Percentiles rank a stretch among this genome's conserved stretches.
Evolutionary conservation across 2,113 vertebrate species (phyloP).

Genomic region (Xiphophorus couchianus): DNA sequence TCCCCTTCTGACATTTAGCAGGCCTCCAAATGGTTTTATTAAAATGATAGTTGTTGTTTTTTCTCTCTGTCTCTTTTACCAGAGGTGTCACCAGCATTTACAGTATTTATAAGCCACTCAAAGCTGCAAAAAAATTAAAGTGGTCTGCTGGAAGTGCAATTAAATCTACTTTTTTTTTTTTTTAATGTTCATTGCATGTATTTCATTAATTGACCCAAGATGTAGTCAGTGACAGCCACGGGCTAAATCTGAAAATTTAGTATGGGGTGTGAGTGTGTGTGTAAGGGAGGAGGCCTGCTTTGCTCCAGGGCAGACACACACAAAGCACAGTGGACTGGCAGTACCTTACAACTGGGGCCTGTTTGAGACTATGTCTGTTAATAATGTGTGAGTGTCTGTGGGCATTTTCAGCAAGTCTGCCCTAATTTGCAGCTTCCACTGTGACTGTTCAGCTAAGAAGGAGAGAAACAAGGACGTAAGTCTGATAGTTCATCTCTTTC

Average conservation of each 20-base stretch:
- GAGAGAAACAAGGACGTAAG: conserved; percentile 12
- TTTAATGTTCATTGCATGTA: conserved; percentile 16
- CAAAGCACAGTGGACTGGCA: conserved; percentile 47
- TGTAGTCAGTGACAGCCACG: background rate
- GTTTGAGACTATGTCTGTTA: conserved; percentile 36
- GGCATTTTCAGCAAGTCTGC: conserved; percentile 10
- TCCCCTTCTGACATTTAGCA: conserved; percentile 42
- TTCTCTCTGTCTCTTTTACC: background rate
- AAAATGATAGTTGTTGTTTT: conserved; percentile 7
- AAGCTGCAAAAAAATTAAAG: background rate
- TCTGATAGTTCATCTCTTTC: background rate
- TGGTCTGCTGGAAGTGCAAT: conserved; percentile 21
- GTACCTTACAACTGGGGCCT: conserved; percentile 42
- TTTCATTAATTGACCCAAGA: conserved; percentile 36
- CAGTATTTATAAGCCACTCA: conserved; percentile 1
- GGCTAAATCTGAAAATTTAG: conserved; percentile 11
- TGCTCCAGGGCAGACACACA: conserved; percentile 39
- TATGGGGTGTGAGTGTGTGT: conserved; percentile 4
- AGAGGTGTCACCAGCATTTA: too few relatives aligned
- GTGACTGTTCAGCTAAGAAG: conserved; percentile 6
- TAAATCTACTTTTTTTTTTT: conserved; percentile 17
- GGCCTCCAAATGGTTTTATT: conserved; percentile 30
- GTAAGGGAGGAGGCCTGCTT: conserved; percentile 8
- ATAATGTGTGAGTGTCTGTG: conserved; percentile 8
- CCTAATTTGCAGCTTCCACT: conserved; percentile 41